Base-by-base conservation (phyloP, 2,113 vertebrate species). In the Mobula birostris region DNA sequence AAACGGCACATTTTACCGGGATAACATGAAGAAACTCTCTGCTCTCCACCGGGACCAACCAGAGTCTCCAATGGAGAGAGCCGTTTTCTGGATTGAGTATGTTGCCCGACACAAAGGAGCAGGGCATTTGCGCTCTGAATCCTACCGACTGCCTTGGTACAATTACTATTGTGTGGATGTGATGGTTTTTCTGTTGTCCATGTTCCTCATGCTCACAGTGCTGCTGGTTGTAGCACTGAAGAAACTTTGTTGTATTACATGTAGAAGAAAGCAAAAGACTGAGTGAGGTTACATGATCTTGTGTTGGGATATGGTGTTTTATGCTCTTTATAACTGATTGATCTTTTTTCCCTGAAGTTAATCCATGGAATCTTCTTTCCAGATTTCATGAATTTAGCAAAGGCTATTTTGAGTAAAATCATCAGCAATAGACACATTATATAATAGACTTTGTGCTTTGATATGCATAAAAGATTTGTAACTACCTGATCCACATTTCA, bases 91-190 rank as follows among this genome's bases (percentile, higher is more conserved):
- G 97, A 96, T 95, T 0, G 97, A 97, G 95, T 97, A n/a, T 94
- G 97, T 97, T 0, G 97, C 97, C 85, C 95, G 96, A 91, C 95
- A 97, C 94, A 96, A 96, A 95, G 97, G 96, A n/a, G 97, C 97
- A 0, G 94, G 95, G 0, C 97, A 97, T 95, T 95, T 97, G 90
- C 96, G 95, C 61, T 96, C 96, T 0, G 96, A 97, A 94, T 97
- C 96, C 2, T 96, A 96, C 58, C 96, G 95, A 95, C 96, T 97
- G 96, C 95, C 96, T 0, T 97, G 97, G 97, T 97, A 96, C 48
- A 36, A 0, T 0, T 97, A 97, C 94, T 48, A 97, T 68, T 96
- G 96, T 36, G 48, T 97, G 66, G 97, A 97, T 78, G 96, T 97
- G 9, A 24, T 96, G 0, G 94, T 96, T 19, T 56, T 96, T 32